A percentile compares a stretch with the other conserved stretches of the same genome.
phyloP scores from a whole-genome alignment of 1,140 invertebrate genomes.

The Cotesia glomerata region DNA sequence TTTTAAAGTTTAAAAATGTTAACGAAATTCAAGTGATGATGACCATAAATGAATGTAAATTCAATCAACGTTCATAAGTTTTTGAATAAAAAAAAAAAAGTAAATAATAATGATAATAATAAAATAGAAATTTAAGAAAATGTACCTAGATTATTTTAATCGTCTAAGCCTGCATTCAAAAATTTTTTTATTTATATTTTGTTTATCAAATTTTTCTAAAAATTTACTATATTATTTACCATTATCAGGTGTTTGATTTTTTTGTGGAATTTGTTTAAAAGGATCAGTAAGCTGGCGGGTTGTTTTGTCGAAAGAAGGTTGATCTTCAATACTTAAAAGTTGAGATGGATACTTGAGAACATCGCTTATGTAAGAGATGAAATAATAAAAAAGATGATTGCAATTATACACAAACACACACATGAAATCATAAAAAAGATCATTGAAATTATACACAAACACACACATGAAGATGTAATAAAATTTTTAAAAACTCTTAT shows the following conservation, averaged over 20 bases:
- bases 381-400: not conserved
- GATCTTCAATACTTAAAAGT: not conserved
- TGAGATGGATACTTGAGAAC: conserved; percentile 1
- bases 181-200: too few species aligned
- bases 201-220: not conserved
- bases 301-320: not conserved
- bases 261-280: not conserved
- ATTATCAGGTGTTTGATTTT: not conserved
- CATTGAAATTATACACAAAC: not conserved
- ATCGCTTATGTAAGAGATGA: not conserved
- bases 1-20: not conserved
- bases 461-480: not conserved
- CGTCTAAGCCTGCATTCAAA: too few species aligned
- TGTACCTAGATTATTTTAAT: too few species aligned
- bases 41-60: too few species aligned
- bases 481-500: not conserved
- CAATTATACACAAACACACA: too few species aligned
- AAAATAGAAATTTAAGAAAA: too few species aligned
- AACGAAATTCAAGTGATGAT: not conserved
- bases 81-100: too few species aligned
- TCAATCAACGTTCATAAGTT: too few species aligned
- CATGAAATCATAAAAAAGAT: not conserved
- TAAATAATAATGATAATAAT: too few species aligned
- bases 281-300: not conserved
- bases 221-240: not conserved